Base-by-base conservation (phyloP, 2,113 vertebrate species). In the Petroica traversi region DNA sequence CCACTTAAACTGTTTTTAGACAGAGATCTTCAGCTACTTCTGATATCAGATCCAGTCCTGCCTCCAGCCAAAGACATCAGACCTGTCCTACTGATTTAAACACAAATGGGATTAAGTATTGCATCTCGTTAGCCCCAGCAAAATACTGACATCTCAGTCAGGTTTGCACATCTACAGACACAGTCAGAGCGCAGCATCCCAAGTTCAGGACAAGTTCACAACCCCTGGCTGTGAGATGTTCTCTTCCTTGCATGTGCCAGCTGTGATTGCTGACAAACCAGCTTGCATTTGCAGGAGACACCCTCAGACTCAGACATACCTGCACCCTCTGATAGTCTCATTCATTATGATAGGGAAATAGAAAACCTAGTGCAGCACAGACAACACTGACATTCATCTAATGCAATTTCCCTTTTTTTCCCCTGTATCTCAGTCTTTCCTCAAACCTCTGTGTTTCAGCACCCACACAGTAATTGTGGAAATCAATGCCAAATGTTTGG, bases 111-210 rank as follows among this genome's bases (percentile, higher is more conserved):
- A 76, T 52, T 51, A 73, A 71, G 22, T 48, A 51, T n/a, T 8
- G 0, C 61, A 29, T 76, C 58, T 58, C 24, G n/a, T 58, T 62
- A 23, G 33, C 31, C 54, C 16, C 59, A 67, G 46, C 10, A 51
- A 77, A 90, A 73, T 31, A 20, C 38, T 26, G 2, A 7, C 41
- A 20, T 51, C 34, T 80, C 29, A 28, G 52, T 43, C 2, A 14
- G 26, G 29, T 48, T 75, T 0, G 0, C 29, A n/a, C 6, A 2
- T 20, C 13, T 3, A 19, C 28, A 13, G 7, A 9, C 0, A 2
- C 26, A 29, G n/a, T 73, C 22, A 12, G 59, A 80, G 55, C 54
- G 19, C 14, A 23, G 41, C 51, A 55, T 48, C 73, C 48, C 43
- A 26, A 19, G 19, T 25, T 91, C 55, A 51, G 59, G 61, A 67